A percentile compares a stretch with the other conserved stretches of the same genome.
phyloP scores from a whole-genome alignment of 2,888 invertebrate species.

The Nemoura dubitans region DNA sequence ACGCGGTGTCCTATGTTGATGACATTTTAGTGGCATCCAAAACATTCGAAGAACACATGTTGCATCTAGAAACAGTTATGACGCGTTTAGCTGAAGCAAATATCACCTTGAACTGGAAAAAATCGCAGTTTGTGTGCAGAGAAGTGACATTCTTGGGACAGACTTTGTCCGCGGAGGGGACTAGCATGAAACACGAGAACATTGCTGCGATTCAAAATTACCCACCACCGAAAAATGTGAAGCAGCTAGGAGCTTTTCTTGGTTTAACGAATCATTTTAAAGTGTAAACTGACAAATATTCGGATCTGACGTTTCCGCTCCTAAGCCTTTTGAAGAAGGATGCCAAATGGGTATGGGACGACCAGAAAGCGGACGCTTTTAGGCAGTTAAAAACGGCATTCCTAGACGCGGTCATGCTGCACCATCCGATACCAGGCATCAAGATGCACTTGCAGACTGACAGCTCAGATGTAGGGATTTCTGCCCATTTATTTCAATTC shows the following conservation, averaged over 20 bases:
- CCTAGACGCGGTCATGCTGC: conserved; percentile 38
- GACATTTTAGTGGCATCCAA: conserved; percentile 19
- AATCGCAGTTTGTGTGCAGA: conserved; percentile 48
- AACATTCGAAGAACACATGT: conserved; percentile 30
- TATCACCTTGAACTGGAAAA: conserved; percentile 28
- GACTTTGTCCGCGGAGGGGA: conserved; percentile 51
- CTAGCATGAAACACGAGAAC: conserved; percentile 54
- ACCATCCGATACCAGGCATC: conserved; percentile 23
- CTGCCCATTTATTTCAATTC: conserved; percentile 38
- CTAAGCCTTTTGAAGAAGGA: conserved; percentile 52
- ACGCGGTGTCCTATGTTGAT: conserved; percentile 24
- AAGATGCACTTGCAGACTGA: conserved; percentile 26
- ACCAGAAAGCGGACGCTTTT: conserved; percentile 49
- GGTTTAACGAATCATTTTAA: conserved; percentile 55
- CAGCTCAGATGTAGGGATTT: conserved; percentile 38
- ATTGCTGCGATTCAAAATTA: conserved; percentile 48
- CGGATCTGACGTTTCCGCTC: conserved; percentile 53
- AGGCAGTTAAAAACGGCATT: conserved; percentile 48
- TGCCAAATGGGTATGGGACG: conserved; percentile 49
- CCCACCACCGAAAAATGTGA: conserved; percentile 45
- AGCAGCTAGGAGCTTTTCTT: conserved; percentile 53
- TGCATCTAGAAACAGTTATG: background rate
- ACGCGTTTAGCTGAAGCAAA: background rate
- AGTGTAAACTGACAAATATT: conserved; percentile 53
- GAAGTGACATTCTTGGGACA: conserved; percentile 54